These are phyloP conservation scores for Pseudoips prasinana DNA, from an alignment of 2,888 invertebrate genomes.

Conservation along the genomic window DNA sequence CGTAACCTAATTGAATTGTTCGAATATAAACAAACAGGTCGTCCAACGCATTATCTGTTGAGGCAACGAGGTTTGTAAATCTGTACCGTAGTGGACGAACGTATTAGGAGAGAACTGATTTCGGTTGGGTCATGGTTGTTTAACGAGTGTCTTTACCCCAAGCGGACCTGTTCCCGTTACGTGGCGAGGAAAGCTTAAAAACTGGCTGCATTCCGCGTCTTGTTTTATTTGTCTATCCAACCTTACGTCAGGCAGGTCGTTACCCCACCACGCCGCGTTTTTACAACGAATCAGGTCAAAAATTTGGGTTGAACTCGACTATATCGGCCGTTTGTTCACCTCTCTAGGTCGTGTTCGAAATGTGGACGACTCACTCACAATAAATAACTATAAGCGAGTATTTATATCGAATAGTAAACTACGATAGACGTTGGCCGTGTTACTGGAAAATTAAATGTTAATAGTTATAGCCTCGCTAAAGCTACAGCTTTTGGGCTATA, in stretches of 20 bases:
- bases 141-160: conserved; percentile 22
- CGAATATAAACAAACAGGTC: conserved; percentile 21
- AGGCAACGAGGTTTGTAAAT: conserved; percentile 1
- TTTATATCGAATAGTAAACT: conserved; percentile 1
- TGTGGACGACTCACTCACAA: conserved; percentile 23
- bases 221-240: conserved; percentile 63
- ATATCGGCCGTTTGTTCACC: conserved; percentile 73
- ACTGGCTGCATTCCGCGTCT: conserved; percentile 58
- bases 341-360: conserved; percentile 64
- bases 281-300: conserved; percentile 72
- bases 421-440: conserved; percentile 3
- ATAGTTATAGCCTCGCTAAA: too few species aligned
- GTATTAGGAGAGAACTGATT: conserved; percentile 19
- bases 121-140: conserved; percentile 31
- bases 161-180: conserved; percentile 40
- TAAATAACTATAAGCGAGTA: conserved; percentile 9
- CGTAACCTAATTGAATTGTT: conserved; percentile 18
- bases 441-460: background rate
- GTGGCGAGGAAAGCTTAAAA: conserved; percentile 41
- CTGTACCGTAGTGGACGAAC: background rate
- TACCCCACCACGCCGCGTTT: conserved; percentile 56
- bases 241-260: conserved; percentile 63
- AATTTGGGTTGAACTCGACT: conserved; percentile 69
- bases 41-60: conserved; percentile 9
- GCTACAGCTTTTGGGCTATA: too few species aligned